Evolutionary conservation across 2,797 vertebrate genomes (phyloP).

Genomic region (Cottoperca gobio): DNA sequence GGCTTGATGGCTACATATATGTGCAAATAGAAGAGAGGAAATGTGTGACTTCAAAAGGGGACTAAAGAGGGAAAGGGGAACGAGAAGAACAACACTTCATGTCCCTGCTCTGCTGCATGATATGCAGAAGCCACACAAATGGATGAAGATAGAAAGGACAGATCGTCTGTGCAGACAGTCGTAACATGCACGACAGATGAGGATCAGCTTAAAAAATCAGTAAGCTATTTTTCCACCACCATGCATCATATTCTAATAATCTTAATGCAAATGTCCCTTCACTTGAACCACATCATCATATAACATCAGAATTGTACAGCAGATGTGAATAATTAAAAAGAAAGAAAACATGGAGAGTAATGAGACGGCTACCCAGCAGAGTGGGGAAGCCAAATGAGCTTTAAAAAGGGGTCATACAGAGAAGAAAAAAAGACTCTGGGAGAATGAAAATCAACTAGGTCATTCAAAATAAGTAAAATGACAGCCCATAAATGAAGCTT

Average conservation of each 20-base stretch:
- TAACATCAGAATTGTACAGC: conserved; percentile 41
- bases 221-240: conserved; percentile 46
- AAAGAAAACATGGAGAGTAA: conserved; percentile 31
- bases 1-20: conserved; percentile 70
- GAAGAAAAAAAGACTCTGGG: conserved; percentile 24
- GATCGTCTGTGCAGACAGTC: conserved; percentile 25
- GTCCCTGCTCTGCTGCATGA: conserved; percentile 53
- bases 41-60: conserved; percentile 62
- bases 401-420: conserved; percentile 54
- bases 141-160: conserved; percentile 31
- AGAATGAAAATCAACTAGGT: conserved; percentile 61
- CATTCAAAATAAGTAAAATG: conserved; percentile 78
- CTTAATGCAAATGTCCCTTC: conserved; percentile 44
- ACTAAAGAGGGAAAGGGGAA: conserved; percentile 9
- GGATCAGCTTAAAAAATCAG: conserved; percentile 59
- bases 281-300: conserved; percentile 33
- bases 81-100: conserved; percentile 31
- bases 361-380: conserved; percentile 32
- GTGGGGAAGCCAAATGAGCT: conserved; percentile 58
- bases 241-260: conserved; percentile 51
- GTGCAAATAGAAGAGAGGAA: conserved; percentile 39
- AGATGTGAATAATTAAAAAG: conserved; percentile 59
- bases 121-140: conserved; percentile 43
- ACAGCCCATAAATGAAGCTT: conserved; percentile 70
- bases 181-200: conserved; percentile 82